Evolutionary conservation across 2,888 invertebrate genomes (phyloP), one percentile per base, ranked within the genome.

Genomic region (Eupeodes luniger): DNA sequence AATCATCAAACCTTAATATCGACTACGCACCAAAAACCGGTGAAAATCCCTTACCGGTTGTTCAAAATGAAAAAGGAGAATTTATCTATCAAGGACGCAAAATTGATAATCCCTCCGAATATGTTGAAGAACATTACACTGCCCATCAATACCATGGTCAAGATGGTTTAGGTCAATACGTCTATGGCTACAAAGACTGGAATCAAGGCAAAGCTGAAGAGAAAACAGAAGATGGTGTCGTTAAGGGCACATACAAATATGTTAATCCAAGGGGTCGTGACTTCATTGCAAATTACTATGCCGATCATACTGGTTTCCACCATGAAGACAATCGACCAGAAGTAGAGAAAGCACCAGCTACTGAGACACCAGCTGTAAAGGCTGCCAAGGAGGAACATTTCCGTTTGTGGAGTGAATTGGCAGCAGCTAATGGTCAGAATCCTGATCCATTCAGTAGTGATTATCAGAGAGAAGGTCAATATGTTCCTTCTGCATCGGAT

Each of bases 251-350:
- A 10, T 97, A 96, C 92, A 95, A 95, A 86, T 97, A 96, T 93
- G 95, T 95, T 62, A 95, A 95, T 90, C 95, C 95, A 10, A 91
- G 92, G 90, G 93, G 94, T 36, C 92, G 93, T 36, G 93, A 93
- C 72, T 93, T 93, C 80, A 70, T 93, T 82, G 93, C 93, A 85
- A 93, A 95, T 87, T 97, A 97, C 92, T 96, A 96, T 95, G 96
- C 96, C 82, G 96, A 96, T 91, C 95, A 95, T 89, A 94, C 95
- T 89, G 97, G 97, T n/a, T 97, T 97, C 94, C 96, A 97, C 93
- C 96, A 96, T 89, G 95, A 96, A 83, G 96, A 96, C 91, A 96
- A 97, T 92, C 93, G 96, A 4, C 96, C 96, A 14, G 95, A 95
- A 90, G 94, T 95, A 70, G 94, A 94, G 70, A 95, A 96, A 75